Conservation (phyloP, 2,888 invertebrate species). For the Buathra laborator region DNA sequence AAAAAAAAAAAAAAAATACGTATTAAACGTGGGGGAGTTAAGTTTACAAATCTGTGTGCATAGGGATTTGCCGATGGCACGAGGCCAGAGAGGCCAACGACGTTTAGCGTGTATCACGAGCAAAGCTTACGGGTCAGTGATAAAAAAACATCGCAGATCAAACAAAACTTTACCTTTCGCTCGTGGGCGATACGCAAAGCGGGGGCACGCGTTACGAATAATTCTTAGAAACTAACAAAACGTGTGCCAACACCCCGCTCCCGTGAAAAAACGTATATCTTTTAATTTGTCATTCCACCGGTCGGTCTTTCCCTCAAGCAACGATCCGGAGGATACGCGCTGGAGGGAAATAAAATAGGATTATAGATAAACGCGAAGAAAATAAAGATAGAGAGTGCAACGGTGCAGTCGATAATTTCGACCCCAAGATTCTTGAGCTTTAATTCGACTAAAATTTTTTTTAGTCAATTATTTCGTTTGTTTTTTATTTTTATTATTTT, state of each 20-base stretch:
- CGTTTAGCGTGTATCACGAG: constrained; percentile 48
- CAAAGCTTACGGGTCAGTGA: constrained; percentile 57
- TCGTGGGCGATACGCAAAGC: constrained; percentile 35
- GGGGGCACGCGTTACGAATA: constrained; percentile 64
- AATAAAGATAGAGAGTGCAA: too few species aligned
- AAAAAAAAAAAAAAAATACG: background rate
- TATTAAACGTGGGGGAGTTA: constrained; percentile 32
- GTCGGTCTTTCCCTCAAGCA: background rate
- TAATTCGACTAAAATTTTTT: too few species aligned
- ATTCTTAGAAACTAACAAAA: constrained; percentile 71
- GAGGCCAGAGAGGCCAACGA: constrained; percentile 60
- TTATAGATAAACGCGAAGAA: background rate
- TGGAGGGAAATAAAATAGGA: background rate
- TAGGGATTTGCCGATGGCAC: constrained; percentile 65
- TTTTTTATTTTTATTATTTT: too few species aligned
- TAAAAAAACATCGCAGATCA: constrained; percentile 64
- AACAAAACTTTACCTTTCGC: constrained; percentile 60
- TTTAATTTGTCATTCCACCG: constrained; percentile 11
- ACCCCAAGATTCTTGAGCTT: too few species aligned
- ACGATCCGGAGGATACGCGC: background rate
- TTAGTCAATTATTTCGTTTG: too few species aligned
- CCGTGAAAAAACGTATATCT: background rate
- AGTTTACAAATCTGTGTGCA: constrained; percentile 68
- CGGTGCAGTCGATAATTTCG: too few species aligned
- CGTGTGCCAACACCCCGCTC: constrained; percentile 1